phyloP scores from a whole-genome alignment of 2,113 vertebrate species.

The Bungarus multicinctus region DNA sequence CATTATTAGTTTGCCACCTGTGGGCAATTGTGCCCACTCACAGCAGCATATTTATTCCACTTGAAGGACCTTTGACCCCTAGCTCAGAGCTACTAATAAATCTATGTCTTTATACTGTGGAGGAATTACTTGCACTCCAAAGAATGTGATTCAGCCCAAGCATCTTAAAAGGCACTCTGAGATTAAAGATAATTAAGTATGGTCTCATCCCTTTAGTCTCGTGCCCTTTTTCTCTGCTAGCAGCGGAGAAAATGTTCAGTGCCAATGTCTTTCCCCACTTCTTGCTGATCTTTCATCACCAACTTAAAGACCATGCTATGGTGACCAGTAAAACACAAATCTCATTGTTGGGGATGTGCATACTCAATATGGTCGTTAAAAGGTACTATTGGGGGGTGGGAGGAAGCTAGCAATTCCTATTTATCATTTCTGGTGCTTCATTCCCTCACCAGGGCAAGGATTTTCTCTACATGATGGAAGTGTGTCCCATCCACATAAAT shows the following conservation, averaged over 20 bases:
- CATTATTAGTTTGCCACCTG: not conserved
- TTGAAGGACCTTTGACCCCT: not conserved
- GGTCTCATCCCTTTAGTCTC: not conserved
- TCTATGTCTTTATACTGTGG: too few relatives aligned
- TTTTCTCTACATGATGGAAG: not conserved
- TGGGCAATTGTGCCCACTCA: not conserved
- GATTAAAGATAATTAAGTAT: too few relatives aligned
- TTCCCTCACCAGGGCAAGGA: not conserved
- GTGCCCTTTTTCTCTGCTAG: not conserved
- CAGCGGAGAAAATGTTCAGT: not conserved
- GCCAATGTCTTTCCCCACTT: not conserved
- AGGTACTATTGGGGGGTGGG: not conserved
- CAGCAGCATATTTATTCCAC: not conserved
- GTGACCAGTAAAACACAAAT: not conserved
- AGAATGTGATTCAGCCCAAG: not conserved
- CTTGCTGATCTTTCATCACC: not conserved
- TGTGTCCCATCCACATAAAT: not conserved
- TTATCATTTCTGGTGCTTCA: not conserved
- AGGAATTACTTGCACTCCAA: not conserved
- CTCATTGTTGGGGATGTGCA: not conserved
- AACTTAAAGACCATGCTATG: not conserved
- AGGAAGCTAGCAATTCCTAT: not conserved
- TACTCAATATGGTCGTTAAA: not conserved
- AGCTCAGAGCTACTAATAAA: not conserved
- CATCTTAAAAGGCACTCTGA: not conserved